Evolutionary conservation across 1,140 invertebrate genomes (phyloP).

Genomic region (Drosophila ananassae): DNA sequence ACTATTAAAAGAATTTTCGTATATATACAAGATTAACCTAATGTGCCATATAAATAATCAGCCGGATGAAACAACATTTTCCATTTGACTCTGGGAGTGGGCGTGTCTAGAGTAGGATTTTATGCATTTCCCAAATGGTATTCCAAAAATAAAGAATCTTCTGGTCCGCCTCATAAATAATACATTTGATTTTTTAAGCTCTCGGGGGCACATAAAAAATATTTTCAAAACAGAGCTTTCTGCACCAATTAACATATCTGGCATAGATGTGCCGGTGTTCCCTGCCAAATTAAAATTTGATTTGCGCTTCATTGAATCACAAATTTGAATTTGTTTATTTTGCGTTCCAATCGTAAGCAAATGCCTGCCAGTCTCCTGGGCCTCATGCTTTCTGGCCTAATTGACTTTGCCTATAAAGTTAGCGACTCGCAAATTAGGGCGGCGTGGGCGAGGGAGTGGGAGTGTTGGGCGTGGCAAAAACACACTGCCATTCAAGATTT

Average conservation of each 20-base stretch:
- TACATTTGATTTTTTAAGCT: conserved; percentile 46
- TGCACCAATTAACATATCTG: conserved; percentile 63
- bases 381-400: conserved; percentile 49
- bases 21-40: conserved; percentile 45
- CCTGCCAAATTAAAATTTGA: conserved; percentile 46
- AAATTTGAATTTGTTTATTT: conserved; percentile 66
- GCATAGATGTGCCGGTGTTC: conserved; percentile 8
- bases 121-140: conserved; percentile 58
- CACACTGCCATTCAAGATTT: conserved; percentile 44
- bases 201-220: conserved; percentile 37
- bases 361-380: conserved; percentile 27
- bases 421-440: conserved; percentile 48
- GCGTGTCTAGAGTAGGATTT: conserved; percentile 57
- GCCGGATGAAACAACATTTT: conserved; percentile 34
- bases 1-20: conserved; percentile 43
- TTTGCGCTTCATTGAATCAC: conserved; percentile 68
- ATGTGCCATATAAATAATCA: conserved; percentile 73
- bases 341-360: conserved; percentile 41
- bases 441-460: not conserved
- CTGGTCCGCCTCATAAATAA: conserved; percentile 61
- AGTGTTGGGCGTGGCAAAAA: conserved; percentile 22
- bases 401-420: conserved; percentile 62
- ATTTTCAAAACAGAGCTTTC: conserved; percentile 46
- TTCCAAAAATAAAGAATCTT: conserved; percentile 49
- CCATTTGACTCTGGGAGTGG: conserved; percentile 40